Base-by-base conservation (phyloP, 2,888 invertebrate genomes). In the Leptothorax acervorum region DNA sequence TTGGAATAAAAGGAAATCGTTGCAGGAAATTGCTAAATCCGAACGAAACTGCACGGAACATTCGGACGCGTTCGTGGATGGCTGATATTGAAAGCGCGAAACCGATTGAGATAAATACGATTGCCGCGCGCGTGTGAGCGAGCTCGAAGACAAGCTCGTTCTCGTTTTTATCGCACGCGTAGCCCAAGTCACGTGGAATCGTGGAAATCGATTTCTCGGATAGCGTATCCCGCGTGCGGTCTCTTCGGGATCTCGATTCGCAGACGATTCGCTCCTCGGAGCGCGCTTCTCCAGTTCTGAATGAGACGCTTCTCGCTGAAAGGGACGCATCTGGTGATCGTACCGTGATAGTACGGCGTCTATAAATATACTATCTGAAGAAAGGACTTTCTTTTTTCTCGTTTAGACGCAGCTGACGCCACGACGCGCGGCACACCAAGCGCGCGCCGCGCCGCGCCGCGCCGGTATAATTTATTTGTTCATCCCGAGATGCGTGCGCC, bases 391-490 rank as follows among this genome's bases (percentile, higher is more conserved):
- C 28, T 18, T 48, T 18, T 68, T 68, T 68, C 66, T 31, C 18
- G 28, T 82, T 88, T 81, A 86, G 55, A 65, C 65, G 76, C 88
- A 88, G 89, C 88, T 88, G 88, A 82, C 87, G 82, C 82, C 35
- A 18, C 78, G 82, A 71, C 39, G n/a, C 86, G 62, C 82, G 73
- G 23, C 23, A 23, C 23, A 23, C 23, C 23, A 23, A 23, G 23
- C 23, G 23, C 23, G 23, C 23, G 23, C 23, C 23, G 23, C 23
- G 23, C 23, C 23, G 66, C 57, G 12, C 62, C 48, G 55, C 39
- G 60, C 23, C n/a, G 15, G 4, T 57, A 75, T 76, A 81, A 60
- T 53, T 57, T 79, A 71, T 71, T 74, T 57, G 65, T 68, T 42
- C 39, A 66, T 35, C 62, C n/a, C 4, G 45, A 62, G 79, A 8